Evolutionary conservation across 2,797 vertebrate species (phyloP).

Genomic region (Onychomys torridus): DNA sequence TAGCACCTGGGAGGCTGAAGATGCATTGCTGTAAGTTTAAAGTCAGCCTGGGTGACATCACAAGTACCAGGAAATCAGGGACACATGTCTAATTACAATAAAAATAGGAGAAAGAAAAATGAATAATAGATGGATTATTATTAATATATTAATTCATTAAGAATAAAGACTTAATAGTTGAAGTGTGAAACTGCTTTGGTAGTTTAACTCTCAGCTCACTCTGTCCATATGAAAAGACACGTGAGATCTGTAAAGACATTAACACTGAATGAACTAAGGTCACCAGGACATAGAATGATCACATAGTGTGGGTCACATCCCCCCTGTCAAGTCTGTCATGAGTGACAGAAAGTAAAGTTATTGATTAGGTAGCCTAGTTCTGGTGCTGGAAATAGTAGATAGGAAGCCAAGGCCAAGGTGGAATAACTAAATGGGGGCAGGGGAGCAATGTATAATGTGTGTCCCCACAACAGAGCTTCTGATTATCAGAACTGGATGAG

Average conservation of each 20-base stretch:
- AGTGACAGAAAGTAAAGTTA: background rate
- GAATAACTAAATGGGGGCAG: background rate
- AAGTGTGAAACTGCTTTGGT: background rate
- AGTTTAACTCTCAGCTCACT: background rate
- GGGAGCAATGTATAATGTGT: background rate
- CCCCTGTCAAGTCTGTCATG: background rate
- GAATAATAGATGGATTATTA: background rate
- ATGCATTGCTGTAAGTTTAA: background rate
- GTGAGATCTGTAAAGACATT: background rate
- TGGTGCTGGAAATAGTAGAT: background rate
- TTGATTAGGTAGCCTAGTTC: background rate
- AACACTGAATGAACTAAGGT: background rate
- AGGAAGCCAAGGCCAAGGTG: background rate
- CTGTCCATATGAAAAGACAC: background rate
- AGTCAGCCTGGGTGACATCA: background rate
- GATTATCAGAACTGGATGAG: background rate
- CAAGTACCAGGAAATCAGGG: too few species aligned
- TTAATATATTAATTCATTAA: background rate
- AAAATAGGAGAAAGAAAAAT: background rate
- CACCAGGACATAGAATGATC: background rate
- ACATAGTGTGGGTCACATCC: background rate
- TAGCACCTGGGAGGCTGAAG: background rate
- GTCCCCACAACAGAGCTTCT: background rate
- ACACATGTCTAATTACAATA: background rate
- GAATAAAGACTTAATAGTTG: background rate